Base-by-base conservation (phyloP, 2,113 vertebrate species). In the Dolichallabes microphthalmus region DNA sequence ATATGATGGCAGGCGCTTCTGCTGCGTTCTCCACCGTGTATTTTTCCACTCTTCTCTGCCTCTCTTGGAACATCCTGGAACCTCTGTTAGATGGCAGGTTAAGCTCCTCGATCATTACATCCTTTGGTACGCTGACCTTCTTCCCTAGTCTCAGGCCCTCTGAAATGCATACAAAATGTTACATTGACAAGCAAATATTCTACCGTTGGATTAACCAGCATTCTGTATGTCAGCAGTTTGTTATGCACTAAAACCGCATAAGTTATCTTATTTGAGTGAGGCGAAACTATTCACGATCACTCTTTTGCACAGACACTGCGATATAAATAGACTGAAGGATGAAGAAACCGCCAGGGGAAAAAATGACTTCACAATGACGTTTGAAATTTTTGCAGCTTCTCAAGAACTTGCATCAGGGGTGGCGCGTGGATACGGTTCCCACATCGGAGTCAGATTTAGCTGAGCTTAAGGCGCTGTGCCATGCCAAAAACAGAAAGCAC, bases 101-200 rank as follows among this genome's bases (percentile, higher is more conserved):
- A 35, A 99, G 94, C 90, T 99, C 98, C 88, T 99, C 98, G 3
- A 98, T 94, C 98, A 98, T 98, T 91, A 99, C 80, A 69, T 99
- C 98, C 78, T 93, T 96, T 0, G 98, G 95, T 0, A 93, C 86
- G 1, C 97, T 98, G 71, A 98, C 91, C 93, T 99, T 99, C 94
- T 98, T 99, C 57, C 97, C 98, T 91, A 99, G 92, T 90, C 97
- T 95, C 89, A 98, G 90, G 7, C 60, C 88, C 52, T 45, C 90
- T 92, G 88, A 89, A 66, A 81, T 10, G 12, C 63, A 82, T 57
- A 86, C 63, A 88, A 86, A 90, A 19, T 86, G 68, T 86, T 75
- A 89, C 8, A 6, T 12, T 82, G 27, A 64, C 53, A 20, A 1
- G 32, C 2, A 35, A 57, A n/a, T 76, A n/a, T 45, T 50, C 12